Evolutionary conservation across 2,888 invertebrate species (phyloP), one percentile per base, ranked within the genome.

Genomic region (Apocheima hispidaria): DNA sequence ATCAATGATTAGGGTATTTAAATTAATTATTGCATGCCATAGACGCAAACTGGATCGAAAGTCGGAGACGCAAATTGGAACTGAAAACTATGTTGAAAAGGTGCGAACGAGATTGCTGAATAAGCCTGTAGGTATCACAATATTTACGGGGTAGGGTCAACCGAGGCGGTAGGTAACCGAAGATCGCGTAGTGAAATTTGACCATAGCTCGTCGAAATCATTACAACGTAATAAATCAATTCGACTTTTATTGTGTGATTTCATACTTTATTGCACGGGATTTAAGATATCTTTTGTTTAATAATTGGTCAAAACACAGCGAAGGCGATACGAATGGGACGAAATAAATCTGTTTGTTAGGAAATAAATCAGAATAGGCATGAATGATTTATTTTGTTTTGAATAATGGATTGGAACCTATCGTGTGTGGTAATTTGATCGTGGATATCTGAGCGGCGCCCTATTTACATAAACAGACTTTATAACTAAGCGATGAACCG

Each of bases 211-310:
- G 48, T n/a, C 12, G 36, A 40, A 46, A 38, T 14, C 16, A 36
- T 40, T 14, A 40, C 48, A 56, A 33, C 20, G 40, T 23, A 14
- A 48, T 56, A 56, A 48, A 48, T 56, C 55, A 56, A 28, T n/a
- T 14, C 3, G 30, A 28, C 38, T 12, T 35, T 36, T 46, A 44
- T 33, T 36, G 46, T 23, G 35, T 46, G 18, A 46, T 38, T 35
- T 46, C 41, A 38, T 51, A 9, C 36, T 28, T 20, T 46, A 36
- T 6, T 10, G 0, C 16, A 4, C 14, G 6, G 9, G 9, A 9
- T 6, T 35, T 54, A 54, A 36, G 44, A 46, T 54, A 36, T n/a
- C 35, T 46, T 36, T 44, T 46, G 54, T 46, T 36, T 53, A 28
- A 46, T 44, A 30, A 41, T 14, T 20, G 52, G 30, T 21, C 52